phyloP scores from a whole-genome alignment of 2,797 vertebrate species.

The Bovichtus diacanthus region DNA sequence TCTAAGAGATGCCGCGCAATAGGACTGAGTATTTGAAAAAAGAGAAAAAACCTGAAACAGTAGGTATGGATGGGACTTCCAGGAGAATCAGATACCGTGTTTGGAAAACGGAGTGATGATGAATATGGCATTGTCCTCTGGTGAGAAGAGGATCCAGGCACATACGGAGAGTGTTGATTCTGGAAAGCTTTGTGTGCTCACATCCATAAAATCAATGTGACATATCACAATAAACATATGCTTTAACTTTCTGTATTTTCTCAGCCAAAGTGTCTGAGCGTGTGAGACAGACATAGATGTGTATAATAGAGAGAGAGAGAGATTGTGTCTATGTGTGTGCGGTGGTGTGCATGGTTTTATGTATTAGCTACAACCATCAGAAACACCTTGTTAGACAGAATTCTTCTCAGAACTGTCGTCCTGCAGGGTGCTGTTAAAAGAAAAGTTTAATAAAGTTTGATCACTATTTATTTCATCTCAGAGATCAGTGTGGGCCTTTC shows the following conservation, averaged over 20 bases:
- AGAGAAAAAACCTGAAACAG: slow-evolving; percentile 63
- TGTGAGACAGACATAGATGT: neutral
- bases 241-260: slow-evolving; percentile 17
- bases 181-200: slow-evolving; percentile 33
- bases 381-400: slow-evolving; percentile 61
- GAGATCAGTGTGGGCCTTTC: slow-evolving; percentile 64
- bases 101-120: slow-evolving; percentile 62
- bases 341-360: slow-evolving; percentile 17
- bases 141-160: slow-evolving; percentile 54
- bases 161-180: slow-evolving; percentile 50
- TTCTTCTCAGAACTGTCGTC: slow-evolving; percentile 53
- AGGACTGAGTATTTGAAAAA: slow-evolving; percentile 79
- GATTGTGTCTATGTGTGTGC: slow-evolving; percentile 16
- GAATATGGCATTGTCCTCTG: slow-evolving; percentile 66
- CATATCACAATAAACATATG: slow-evolving; percentile 45
- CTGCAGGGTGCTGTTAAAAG: slow-evolving; percentile 46
- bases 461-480: slow-evolving; percentile 73
- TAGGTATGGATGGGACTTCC: slow-evolving; percentile 73
- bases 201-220: slow-evolving; percentile 52
- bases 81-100: slow-evolving; percentile 69
- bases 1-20: slow-evolving; percentile 80
- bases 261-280: neutral
- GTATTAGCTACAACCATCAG: slow-evolving; percentile 47
- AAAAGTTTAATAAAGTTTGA: slow-evolving; percentile 78
- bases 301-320: slow-evolving; percentile 5